These are phyloP conservation scores for Mus musculus DNA, from an alignment of 2,113 vertebrate species.

Conservation along the genomic window GRCm39 chr12:105078501-105079000, in stretches of 20 bases:
- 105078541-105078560: neutral
- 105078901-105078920: neutral
- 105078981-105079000: neutral
- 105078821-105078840: neutral
- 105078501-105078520: no score
- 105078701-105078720: neutral
- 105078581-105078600: neutral
- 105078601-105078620: neutral
- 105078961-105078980: accelerated
- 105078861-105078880: neutral
- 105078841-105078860: neutral
- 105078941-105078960: neutral
- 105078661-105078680: accelerated
- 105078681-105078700: neutral
- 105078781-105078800: neutral
- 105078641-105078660: neutral
- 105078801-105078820: no score
- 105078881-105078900: neutral
- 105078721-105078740: neutral
- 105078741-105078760: neutral
- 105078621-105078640: neutral
- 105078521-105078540: no score
- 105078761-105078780: accelerated
- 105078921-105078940: accelerated
- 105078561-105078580: neutral